phyloP scores from a whole-genome alignment of 1,140 invertebrate species.

The Calliphora vicina region DNA sequence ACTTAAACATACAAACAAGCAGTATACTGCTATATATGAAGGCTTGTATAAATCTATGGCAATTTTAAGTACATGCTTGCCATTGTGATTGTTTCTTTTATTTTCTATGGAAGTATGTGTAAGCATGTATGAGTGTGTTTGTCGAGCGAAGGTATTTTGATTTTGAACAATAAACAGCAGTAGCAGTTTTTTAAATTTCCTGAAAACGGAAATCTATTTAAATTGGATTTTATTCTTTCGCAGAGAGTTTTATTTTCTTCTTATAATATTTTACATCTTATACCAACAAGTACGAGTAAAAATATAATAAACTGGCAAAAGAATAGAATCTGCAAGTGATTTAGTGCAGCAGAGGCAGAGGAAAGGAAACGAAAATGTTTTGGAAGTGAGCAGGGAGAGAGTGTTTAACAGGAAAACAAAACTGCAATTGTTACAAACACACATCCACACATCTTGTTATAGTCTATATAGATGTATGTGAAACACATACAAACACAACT shows the following conservation, averaged over 20 bases:
- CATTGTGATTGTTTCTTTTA: background rate
- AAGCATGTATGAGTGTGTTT: too few species aligned
- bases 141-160: background rate
- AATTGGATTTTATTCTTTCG: constrained; percentile 19
- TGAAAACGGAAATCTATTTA: constrained; percentile 32
- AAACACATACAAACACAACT: background rate
- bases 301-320: background rate
- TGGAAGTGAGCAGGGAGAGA: background rate
- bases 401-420: background rate
- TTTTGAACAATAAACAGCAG: background rate
- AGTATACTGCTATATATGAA: too few species aligned
- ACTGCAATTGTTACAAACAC: constrained; percentile 9
- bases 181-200: constrained; percentile 29
- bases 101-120: background rate
- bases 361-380: background rate
- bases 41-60: background rate
- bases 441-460: background rate
- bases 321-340: background rate
- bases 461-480: background rate
- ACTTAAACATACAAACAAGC: too few species aligned
- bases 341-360: background rate
- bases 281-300: too few species aligned
- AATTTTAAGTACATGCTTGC: background rate
- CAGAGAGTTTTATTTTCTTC: background rate
- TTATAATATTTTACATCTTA: background rate